Evolutionary conservation across 2,797 vertebrate genomes (phyloP), one percentile per base, ranked within the genome.

Genomic region (Poeciliopsis turneri): DNA sequence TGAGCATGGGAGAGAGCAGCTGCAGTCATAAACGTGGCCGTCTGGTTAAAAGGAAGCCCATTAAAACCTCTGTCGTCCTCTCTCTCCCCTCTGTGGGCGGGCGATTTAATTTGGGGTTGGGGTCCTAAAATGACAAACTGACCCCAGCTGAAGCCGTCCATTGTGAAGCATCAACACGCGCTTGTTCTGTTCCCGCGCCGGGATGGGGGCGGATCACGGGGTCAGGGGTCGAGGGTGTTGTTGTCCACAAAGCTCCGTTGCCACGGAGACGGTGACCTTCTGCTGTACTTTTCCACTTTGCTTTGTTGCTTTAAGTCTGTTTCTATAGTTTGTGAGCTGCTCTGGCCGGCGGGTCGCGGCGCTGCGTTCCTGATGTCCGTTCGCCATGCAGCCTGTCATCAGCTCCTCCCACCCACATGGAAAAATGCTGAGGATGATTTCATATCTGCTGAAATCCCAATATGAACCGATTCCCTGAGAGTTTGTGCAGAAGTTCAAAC

Each of bases 221-320:
- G 61, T 84, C 79, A 66, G 78, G 84, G 64, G 47, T 0, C 25
- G 84, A 83, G 81, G 83, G 75, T 74, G 70, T 84, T 41, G 78
- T 83, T 90, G 87, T 91, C 84, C 74, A 72, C 43, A 85, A 88
- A 77, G 87, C 93, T 94, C 93, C 91, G 91, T 93, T 85, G 92
- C 91, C 77, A 81, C 82, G 91, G 77, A 74, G 86, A 74, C 66
- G 3, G 33, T 91, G 93, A 94, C 93, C 92, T 92, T 88, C 86
- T 86, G 53, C 82, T 82, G 69, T 45, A 25, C 78, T 77, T 85
- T 84, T 88, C 85, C 77, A 81, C 72, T 74, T 81, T 85, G 71
- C 70, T 66, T 75, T 72, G 74, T 87, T 25, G 3, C 72, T 71
- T 72, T 55, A 72, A 77, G 82, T 82, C 82, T 88, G 83, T 87